phyloP scores from a whole-genome alignment of 1,140 invertebrate genomes.

The Nylanderia fulva region DNA sequence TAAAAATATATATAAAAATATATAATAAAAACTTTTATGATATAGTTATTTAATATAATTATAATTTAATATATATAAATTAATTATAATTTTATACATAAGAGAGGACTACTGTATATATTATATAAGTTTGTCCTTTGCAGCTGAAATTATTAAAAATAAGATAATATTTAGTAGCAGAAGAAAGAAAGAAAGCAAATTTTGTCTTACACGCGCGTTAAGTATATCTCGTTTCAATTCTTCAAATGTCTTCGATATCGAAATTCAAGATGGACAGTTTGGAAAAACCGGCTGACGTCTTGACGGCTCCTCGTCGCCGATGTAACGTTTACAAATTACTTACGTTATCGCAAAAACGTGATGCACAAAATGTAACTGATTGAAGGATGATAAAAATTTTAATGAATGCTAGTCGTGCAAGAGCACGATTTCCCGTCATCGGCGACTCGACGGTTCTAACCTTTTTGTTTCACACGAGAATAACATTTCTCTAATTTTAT shows the following conservation, averaged over 20 bases:
- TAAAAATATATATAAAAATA: too few relatives aligned
- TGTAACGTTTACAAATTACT: neutral
- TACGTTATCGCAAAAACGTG: slow-evolving; percentile 43
- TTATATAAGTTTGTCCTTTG: too few relatives aligned
- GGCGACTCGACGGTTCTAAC: slow-evolving; percentile 42
- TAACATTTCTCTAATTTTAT: neutral
- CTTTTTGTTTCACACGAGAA: slow-evolving; percentile 21
- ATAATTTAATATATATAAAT: too few relatives aligned
- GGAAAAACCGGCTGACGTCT: neutral
- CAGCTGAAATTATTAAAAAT: too few relatives aligned
- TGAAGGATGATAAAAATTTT: neutral
- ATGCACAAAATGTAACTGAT: slow-evolving; percentile 21
- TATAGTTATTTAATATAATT: too few relatives aligned
- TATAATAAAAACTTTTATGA: too few relatives aligned
- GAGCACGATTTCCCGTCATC: neutral
- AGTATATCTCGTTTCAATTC: neutral
- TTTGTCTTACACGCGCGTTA: too few relatives aligned
- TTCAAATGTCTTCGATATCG: neutral
- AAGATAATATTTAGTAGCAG: too few relatives aligned
- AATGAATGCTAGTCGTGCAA: neutral
- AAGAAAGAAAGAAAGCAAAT: too few relatives aligned
- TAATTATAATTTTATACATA: too few relatives aligned
- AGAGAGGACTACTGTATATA: too few relatives aligned
- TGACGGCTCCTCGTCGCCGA: neutral
- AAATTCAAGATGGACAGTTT: slow-evolving; percentile 51